A percentile compares a stretch with the other conserved stretches of the same genome.
These are phyloP conservation scores for Alitta virens DNA, from an alignment of 2,888 invertebrate species.

Conservation along the genomic window DNA sequence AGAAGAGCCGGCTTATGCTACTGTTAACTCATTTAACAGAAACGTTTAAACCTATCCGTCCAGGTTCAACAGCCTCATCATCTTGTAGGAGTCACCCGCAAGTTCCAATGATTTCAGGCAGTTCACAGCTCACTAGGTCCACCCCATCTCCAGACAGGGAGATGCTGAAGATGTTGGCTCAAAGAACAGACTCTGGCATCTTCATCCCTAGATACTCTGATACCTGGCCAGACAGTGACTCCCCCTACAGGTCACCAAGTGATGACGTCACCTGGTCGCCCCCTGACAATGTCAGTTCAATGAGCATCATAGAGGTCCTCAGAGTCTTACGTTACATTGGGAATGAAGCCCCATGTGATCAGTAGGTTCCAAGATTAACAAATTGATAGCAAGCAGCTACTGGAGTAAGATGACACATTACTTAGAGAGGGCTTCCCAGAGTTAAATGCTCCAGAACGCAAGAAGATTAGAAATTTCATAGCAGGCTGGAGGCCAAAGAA, in stretches of 20 bases:
- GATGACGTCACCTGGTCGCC: slow-evolving; percentile 44
- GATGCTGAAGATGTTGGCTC: neutral
- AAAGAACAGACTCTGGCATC: slow-evolving; percentile 12
- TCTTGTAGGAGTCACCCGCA: neutral
- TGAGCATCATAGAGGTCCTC: slow-evolving; percentile 46
- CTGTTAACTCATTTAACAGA: neutral
- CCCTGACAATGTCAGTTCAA: slow-evolving; percentile 36
- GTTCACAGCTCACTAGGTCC: neutral
- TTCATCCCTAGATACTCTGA: slow-evolving; percentile 4
- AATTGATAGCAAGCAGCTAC: slow-evolving; percentile 49
- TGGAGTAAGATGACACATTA: slow-evolving; percentile 42
- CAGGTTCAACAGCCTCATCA: neutral
- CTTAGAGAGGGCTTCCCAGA: slow-evolving; percentile 52
- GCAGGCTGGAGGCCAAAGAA: slow-evolving; percentile 53
- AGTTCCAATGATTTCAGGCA: neutral
- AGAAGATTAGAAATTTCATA: slow-evolving; percentile 52
- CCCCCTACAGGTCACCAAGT: slow-evolving; percentile 7
- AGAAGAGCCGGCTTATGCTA: neutral
- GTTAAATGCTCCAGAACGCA: slow-evolving; percentile 48
- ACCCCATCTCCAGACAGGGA: slow-evolving; percentile 10
- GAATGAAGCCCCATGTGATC: slow-evolving; percentile 48
- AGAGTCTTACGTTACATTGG: slow-evolving; percentile 49
- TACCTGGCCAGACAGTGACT: slow-evolving; percentile 8
- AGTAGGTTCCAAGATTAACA: slow-evolving; percentile 46
- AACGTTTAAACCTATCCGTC: slow-evolving; percentile 9